phyloP scores from a whole-genome alignment of 2,113 vertebrate species.

The Danionella cerebrum region DNA sequence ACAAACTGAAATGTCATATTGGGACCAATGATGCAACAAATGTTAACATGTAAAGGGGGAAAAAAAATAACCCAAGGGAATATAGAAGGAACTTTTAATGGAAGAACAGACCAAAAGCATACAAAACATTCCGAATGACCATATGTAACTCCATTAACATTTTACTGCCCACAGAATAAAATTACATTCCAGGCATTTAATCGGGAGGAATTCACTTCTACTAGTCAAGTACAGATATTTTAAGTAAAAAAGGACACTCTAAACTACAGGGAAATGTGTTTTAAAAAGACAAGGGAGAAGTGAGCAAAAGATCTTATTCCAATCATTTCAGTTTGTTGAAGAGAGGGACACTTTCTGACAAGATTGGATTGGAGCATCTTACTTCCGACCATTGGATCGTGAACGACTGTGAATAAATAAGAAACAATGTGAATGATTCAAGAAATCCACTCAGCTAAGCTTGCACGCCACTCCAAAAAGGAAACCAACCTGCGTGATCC shows the following conservation, averaged over 20 bases:
- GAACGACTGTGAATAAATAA: slow-evolving; percentile 73
- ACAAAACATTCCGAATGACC: background rate
- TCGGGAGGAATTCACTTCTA: background rate
- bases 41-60: too few relatives aligned
- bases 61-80: background rate
- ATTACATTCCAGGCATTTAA: background rate
- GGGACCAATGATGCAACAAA: too few relatives aligned
- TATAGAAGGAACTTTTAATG: slow-evolving; percentile 13
- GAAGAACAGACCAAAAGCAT: slow-evolving; percentile 7
- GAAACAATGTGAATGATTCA: background rate
- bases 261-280: background rate
- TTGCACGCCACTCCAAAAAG: background rate
- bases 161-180: slow-evolving; percentile 4
- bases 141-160: background rate
- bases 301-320: background rate
- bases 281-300: background rate
- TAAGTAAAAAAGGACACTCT: background rate
- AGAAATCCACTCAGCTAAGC: background rate
- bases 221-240: background rate
- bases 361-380: slow-evolving; percentile 36
- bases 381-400: slow-evolving; percentile 87
- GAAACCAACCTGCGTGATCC: slow-evolving; percentile 83
- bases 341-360: background rate
- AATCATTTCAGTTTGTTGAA: background rate
- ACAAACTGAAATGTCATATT: too few relatives aligned